Evolutionary conservation across 2,797 vertebrate species (phyloP).

Genomic region (Chromis chromis): DNA sequence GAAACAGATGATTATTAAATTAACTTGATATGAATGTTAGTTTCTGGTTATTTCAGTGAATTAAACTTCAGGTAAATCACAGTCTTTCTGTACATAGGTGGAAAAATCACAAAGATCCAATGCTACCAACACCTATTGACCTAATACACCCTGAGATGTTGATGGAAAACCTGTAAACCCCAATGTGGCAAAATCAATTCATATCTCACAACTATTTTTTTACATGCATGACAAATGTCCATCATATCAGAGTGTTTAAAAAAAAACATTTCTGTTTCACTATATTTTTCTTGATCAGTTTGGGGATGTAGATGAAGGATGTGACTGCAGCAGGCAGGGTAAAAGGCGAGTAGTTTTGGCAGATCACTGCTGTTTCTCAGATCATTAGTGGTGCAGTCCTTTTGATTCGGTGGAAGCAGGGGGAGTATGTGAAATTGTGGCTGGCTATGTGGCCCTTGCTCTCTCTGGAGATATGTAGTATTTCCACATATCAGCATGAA

Average conservation of each 20-base stretch:
- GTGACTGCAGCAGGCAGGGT: slow-evolving; percentile 2
- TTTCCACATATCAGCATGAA: slow-evolving; percentile 27
- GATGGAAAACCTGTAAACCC: background rate
- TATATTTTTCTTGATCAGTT: background rate
- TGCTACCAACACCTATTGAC: no score
- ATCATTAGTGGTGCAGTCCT: slow-evolving; percentile 25
- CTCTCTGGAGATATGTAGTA: slow-evolving; percentile 11
- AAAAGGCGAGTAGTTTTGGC: background rate
- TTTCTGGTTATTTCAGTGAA: background rate
- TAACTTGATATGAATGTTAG: background rate
- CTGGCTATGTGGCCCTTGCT: slow-evolving; percentile 9
- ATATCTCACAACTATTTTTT: background rate
- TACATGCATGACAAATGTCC: background rate
- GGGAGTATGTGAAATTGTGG: slow-evolving; percentile 11
- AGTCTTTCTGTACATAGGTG: background rate
- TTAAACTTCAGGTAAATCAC: background rate
- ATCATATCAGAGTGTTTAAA: background rate
- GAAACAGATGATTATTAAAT: no score
- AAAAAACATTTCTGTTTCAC: background rate
- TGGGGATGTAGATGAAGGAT: background rate
- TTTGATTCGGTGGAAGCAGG: slow-evolving; percentile 17
- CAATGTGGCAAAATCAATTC: background rate
- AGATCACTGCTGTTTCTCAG: slow-evolving; percentile 10
- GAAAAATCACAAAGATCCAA: no score
- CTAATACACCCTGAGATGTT: background rate